Evolutionary conservation across 2,797 vertebrate genomes (phyloP).

Genomic region (Poeciliopsis infans): DNA sequence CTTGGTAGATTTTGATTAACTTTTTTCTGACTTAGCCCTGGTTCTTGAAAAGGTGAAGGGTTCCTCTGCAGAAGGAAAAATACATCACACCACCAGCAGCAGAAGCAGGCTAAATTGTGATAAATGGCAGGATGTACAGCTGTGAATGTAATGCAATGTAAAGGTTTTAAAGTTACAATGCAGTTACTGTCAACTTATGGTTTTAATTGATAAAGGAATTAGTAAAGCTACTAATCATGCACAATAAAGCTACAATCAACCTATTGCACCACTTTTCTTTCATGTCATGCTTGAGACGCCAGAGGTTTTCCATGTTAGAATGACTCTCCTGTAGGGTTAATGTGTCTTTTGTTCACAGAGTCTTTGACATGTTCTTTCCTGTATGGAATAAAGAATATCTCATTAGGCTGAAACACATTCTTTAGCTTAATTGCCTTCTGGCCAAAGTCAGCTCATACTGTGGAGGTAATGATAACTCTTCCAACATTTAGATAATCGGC

Average conservation of each 20-base stretch:
- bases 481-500: slow-evolving; percentile 66
- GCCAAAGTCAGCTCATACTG: slow-evolving; percentile 46
- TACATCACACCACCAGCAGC: neutral
- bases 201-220: neutral
- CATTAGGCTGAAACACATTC: slow-evolving; percentile 59
- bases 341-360: slow-evolving; percentile 37
- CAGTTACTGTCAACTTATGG: neutral
- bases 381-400: slow-evolving; percentile 49
- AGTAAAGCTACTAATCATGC: neutral
- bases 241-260: neutral
- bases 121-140: neutral
- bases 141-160: neutral
- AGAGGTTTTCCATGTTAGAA: slow-evolving; percentile 23
- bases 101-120: neutral
- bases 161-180: neutral
- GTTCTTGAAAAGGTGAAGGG: neutral
- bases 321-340: slow-evolving; percentile 38
- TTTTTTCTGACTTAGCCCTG: neutral
- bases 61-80: neutral
- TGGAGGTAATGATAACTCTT: slow-evolving; percentile 62
- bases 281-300: slow-evolving; percentile 11
- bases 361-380: slow-evolving; percentile 45
- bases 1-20: neutral
- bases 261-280: neutral
- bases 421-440: slow-evolving; percentile 43